phyloP scores from a whole-genome alignment of 2,113 vertebrate species.

The Planiliza haematocheilus region DNA sequence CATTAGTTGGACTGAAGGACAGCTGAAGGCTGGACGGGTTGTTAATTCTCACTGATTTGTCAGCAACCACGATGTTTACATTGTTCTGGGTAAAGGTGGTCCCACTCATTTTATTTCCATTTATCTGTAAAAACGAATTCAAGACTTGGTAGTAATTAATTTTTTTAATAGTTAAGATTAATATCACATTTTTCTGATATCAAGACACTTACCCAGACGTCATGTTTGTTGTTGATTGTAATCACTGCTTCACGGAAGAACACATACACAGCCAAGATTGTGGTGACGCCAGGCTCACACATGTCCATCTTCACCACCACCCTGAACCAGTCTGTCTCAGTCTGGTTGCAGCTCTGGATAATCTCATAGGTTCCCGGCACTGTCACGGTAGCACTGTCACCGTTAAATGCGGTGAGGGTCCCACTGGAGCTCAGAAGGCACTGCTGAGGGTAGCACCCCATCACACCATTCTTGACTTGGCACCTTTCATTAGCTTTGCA shows the following conservation, averaged over 20 bases:
- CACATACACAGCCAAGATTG: constrained; percentile 39
- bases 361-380: constrained; percentile 64
- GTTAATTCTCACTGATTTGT: constrained; percentile 53
- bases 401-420: constrained; percentile 61
- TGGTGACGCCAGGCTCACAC: constrained; percentile 28
- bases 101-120: constrained; percentile 60
- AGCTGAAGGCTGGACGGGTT: constrained; percentile 64
- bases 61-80: constrained; percentile 47
- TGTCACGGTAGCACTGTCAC: constrained; percentile 34
- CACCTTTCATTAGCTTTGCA: constrained; percentile 56
- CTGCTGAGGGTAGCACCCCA: constrained; percentile 50
- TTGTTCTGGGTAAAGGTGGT: constrained; percentile 47
- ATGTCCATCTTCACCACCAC: constrained; percentile 65
- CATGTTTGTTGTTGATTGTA: constrained; percentile 46
- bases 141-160: constrained; percentile 5
- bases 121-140: constrained; percentile 63
- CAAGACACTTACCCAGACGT: constrained; percentile 62
- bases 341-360: constrained; percentile 39
- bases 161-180: too few relatives aligned
- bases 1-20: constrained; percentile 45
- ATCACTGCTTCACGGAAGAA: constrained; percentile 64
- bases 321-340: constrained; percentile 67
- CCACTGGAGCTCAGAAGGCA: constrained; percentile 57
- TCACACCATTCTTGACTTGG: constrained; percentile 41
- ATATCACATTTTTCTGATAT: neutral